These are phyloP conservation scores for Poeciliopsis occidentalis DNA, from an alignment of 2,113 vertebrate genomes.

Conservation along the genomic window DNA sequence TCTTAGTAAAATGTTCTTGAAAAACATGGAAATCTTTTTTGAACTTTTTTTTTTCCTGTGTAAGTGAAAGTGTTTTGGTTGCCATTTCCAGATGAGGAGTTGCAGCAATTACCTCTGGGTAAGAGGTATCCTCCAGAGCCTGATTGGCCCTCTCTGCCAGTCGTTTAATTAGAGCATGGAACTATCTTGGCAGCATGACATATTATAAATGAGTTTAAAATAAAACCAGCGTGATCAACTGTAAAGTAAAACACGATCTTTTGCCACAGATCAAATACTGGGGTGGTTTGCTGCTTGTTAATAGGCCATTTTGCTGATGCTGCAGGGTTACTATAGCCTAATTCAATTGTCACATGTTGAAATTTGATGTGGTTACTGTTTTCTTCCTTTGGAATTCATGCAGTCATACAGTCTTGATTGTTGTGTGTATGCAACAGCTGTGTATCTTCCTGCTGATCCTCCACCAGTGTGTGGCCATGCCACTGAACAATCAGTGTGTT, in stretches of 20 bases:
- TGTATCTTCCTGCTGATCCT: conserved; percentile 58
- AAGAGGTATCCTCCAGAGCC: no score
- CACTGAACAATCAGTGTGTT: conserved; percentile 68
- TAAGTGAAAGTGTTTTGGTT: neutral
- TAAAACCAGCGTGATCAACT: no score
- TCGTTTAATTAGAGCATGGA: no score
- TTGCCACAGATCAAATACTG: no score
- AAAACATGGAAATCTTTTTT: neutral
- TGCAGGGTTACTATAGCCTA: no score
- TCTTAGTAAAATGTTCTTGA: neutral
- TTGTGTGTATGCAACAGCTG: conserved; percentile 51
- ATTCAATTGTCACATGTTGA: neutral
- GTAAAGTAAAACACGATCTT: no score
- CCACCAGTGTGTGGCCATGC: conserved; percentile 48
- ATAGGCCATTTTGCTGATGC: neutral
- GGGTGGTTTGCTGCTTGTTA: neutral
- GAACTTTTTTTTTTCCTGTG: neutral
- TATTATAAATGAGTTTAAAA: no score
- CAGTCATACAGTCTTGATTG: neutral
- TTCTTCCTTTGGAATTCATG: neutral
- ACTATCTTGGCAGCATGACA: no score
- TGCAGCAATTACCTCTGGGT: no score
- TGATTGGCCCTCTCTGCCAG: no score
- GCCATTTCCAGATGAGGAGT: no score
- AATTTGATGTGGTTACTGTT: neutral